Evolutionary conservation across 2,888 invertebrate genomes (phyloP).

Genomic region (Apocheima hispidaria): DNA sequence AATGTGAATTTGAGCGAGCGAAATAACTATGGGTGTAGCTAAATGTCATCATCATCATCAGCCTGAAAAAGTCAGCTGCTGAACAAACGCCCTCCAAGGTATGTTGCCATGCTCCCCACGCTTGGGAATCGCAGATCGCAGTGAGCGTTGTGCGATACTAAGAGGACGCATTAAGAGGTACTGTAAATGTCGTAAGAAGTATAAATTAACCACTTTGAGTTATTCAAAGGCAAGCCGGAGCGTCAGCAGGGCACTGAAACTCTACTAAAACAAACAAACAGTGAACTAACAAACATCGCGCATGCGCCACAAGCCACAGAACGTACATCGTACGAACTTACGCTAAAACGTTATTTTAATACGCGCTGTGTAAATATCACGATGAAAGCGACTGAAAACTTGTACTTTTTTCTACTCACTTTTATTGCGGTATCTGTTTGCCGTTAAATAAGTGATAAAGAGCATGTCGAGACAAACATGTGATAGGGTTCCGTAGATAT

Average conservation of each 20-base stretch:
- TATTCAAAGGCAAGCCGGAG: slow-evolving; percentile 68
- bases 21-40: no score
- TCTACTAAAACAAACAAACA: slow-evolving; percentile 76
- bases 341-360: slow-evolving; percentile 42
- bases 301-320: slow-evolving; percentile 52
- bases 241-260: slow-evolving; percentile 61
- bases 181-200: slow-evolving; percentile 50
- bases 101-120: no score
- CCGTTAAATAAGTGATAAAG: no score
- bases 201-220: slow-evolving; percentile 55
- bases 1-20: no score
- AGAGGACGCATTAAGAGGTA: no score
- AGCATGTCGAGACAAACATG: no score
- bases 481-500: no score
- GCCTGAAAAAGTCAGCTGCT: no score
- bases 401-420: not conserved
- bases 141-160: no score
- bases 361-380: slow-evolving; percentile 16
- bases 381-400: not conserved
- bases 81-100: no score
- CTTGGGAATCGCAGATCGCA: no score
- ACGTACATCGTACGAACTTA: slow-evolving; percentile 43
- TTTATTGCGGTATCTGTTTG: not conserved
- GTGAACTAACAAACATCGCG: slow-evolving; percentile 66
- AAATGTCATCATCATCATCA: no score